Conservation (phyloP, 2,797 vertebrate genomes). For the Potorous gilbertii region DNA sequence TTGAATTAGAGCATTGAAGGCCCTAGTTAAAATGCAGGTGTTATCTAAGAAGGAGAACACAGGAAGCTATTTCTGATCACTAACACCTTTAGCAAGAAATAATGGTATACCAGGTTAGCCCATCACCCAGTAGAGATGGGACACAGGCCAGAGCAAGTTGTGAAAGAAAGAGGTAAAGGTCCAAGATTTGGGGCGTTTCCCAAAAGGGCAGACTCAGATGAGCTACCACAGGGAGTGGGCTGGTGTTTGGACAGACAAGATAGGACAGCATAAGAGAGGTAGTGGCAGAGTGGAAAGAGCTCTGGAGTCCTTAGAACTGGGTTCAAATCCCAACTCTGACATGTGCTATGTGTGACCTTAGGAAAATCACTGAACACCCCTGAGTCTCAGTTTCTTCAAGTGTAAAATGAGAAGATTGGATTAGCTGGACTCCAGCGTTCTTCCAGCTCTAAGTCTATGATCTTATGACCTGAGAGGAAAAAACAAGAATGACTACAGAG, state of each 20-base stretch:
- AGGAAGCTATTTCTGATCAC: background rate
- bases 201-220: background rate
- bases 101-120: background rate
- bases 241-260: background rate
- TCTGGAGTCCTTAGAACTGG: background rate
- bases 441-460: background rate
- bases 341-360: background rate
- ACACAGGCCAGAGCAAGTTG: background rate
- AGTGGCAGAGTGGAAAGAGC: background rate
- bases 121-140: background rate
- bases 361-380: background rate
- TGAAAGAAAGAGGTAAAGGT: background rate
- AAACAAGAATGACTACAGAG: background rate
- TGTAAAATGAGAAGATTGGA: background rate
- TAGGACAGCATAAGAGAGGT: background rate
- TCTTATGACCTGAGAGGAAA: background rate
- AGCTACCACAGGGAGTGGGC: no score
- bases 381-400: background rate
- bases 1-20: background rate
- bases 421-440: background rate
- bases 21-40: background rate
- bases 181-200: rapidly evolving
- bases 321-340: background rate
- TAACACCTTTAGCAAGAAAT: background rate
- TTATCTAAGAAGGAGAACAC: background rate